Evolutionary conservation across 2,888 invertebrate genomes (phyloP), one percentile per base, ranked within the genome.

Genomic region (Chelonus formosanus): DNA sequence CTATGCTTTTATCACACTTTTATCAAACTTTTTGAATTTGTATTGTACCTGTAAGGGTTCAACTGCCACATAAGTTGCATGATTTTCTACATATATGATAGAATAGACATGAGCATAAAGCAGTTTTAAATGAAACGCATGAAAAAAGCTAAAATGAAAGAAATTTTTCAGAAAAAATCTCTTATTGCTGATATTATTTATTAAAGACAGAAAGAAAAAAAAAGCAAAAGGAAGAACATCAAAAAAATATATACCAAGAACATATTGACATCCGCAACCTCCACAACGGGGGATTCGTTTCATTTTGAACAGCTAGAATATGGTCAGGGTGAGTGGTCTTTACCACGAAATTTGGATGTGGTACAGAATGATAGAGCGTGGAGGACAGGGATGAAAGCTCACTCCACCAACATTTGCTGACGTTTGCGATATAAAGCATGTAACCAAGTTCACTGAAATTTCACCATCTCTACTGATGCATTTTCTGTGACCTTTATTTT

Each of bases 1-100:
- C 20, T 2, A 20, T 20, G 20, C 20, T 20, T 20, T 20, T 20
- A 20, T 20, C 2, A 20, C 20, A 1, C 20, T 20, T 1, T 20
- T n/a, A n/a, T n/a, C n/a, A 20, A 20, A 20, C 20, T 1, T 20
- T 20, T 20, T 20, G 20, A 20, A 20, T 20, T 20, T 1, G 20
- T 20, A 20, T 20, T 20, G 20, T 20, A 20, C 2, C 20, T 20
- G 20, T 20, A 20, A 20, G 20, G 20, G 71, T 73, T 76, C 74
- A 75, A 78, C 74, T 73, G 74, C 76, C 66, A 72, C 73, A 71
- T 77, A 77, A 74, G 74, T 76, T 20, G 20, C 20, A 20, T 2
- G 20, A 20, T 77, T 76, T 76, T 74, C 72, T 6, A 43, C 34
- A 34, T 45, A 35, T 32, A 45, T 10, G 63, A 67, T 69, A 70